Percentiles rank a stretch among this genome's conserved stretches.
phyloP scores from a whole-genome alignment of 30 jellyfish, hydroid and myxozoan species.

The Chrysaora quinquecirrha region DNA sequence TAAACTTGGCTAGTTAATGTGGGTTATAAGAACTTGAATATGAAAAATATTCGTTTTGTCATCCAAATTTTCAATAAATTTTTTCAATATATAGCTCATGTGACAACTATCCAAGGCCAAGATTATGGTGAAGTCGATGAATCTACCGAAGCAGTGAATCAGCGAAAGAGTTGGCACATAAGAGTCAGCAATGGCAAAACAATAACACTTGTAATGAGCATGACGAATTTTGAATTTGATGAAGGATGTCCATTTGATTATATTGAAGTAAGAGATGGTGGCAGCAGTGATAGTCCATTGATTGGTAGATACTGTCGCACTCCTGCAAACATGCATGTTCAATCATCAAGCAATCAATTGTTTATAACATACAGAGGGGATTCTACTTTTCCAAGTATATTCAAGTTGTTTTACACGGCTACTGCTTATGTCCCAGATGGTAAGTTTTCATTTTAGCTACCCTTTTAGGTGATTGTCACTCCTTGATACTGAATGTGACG shows the following conservation, averaged over 20 bases:
- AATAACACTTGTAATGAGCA: conserved; percentile 22
- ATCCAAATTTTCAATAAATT: no score
- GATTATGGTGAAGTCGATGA: conserved; percentile 25
- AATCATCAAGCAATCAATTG: conserved; percentile 34
- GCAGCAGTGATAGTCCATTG: conserved; percentile 21
- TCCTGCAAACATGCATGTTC: conserved; percentile 27
- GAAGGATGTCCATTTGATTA: conserved; percentile 78
- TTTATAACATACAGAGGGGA: conserved; percentile 40
- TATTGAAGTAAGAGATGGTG: conserved; percentile 72
- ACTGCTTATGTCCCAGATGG: conserved; percentile 19
- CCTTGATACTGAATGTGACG: no score
- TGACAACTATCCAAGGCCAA: conserved; percentile 1
- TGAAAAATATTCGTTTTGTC: no score
- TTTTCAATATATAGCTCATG: neutral
- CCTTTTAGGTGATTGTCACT: no score
- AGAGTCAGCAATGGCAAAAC: conserved; percentile 23
- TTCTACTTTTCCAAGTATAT: conserved; percentile 42
- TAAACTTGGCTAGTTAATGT: no score
- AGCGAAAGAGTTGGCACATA: conserved; percentile 32
- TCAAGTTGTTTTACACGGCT: conserved; percentile 42
- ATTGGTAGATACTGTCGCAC: conserved; percentile 63
- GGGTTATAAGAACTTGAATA: no score
- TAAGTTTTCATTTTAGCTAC: neutral
- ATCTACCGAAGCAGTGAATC: conserved; percentile 11
- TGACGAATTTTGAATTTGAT: conserved; percentile 47